Evolutionary conservation across 2,797 vertebrate genomes (phyloP).

Genomic region (Hippocampus kuda): DNA sequence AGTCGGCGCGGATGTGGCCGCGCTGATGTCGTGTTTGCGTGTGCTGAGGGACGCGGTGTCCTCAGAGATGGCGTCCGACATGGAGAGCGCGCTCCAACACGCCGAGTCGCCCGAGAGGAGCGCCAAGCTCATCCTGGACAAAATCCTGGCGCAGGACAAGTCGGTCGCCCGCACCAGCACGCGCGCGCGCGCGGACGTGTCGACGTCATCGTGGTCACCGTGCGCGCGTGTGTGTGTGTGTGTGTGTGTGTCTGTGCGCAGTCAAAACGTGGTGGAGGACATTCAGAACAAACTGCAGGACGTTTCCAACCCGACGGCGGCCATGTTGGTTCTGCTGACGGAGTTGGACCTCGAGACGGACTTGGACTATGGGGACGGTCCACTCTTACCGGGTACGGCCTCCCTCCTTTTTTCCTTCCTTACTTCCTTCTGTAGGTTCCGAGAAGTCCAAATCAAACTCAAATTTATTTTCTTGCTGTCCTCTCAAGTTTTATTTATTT

Average conservation of each 20-base stretch:
- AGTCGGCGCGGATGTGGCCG: constrained; percentile 75
- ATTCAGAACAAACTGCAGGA: constrained; percentile 88
- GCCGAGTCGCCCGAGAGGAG: constrained; percentile 82
- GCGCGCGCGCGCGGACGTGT: background rate
- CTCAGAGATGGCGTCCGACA: constrained; percentile 77
- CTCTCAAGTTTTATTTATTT: too few relatives aligned
- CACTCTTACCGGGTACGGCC: constrained; percentile 25
- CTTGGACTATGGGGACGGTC: constrained; percentile 57
- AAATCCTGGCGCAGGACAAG: constrained; percentile 80
- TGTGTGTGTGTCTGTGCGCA: constrained; percentile 27
- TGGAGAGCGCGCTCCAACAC: constrained; percentile 85
- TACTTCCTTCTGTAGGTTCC: too few relatives aligned
- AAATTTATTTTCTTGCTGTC: too few relatives aligned
- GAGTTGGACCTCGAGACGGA: constrained; percentile 92
- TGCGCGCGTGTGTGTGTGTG: background rate
- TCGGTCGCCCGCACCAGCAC: constrained; percentile 48
- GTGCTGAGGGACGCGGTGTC: constrained; percentile 78
- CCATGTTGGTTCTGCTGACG: constrained; percentile 75
- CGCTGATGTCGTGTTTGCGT: constrained; percentile 85
- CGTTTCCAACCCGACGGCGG: constrained; percentile 73
- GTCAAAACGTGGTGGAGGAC: constrained; percentile 77
- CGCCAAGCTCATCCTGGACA: constrained; percentile 82
- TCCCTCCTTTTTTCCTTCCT: too few relatives aligned
- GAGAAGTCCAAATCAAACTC: too few relatives aligned
- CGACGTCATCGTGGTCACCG: too few relatives aligned